Base-by-base conservation (phyloP, 1,140 invertebrate species). In the Ceratitis capitata region DNA sequence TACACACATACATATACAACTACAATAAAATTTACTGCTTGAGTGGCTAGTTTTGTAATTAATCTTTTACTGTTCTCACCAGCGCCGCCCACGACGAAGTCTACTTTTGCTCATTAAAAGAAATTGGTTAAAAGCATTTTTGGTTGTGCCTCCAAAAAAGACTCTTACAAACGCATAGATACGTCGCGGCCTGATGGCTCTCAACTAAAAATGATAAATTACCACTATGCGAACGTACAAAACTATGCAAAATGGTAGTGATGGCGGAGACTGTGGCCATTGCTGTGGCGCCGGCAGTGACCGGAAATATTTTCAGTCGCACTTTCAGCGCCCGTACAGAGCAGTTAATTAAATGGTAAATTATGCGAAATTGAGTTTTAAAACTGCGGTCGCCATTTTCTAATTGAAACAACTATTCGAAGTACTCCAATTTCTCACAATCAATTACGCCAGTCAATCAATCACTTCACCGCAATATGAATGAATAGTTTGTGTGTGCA, bases 311-410 rank as follows among this genome's bases (percentile, higher is more conserved):
- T 61, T 4, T 10, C 23, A 61, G 14, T 3, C 26, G n/a, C 58
- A 61, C 58, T 58, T 29, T 32, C 29, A 26, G 56, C 23, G n/a
- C 6, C 56, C 9, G 5, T 23, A 29, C 10, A 58, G 56, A 58
- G 26, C 6, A 64, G 29, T 35, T 64, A 64, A 64, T 64, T 64
- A 35, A 64, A 64, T 32, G 32, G 32, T 35, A 69, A 69, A 69
- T 69, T 69, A 69, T 69, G 61, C 61, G 35, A 69, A 35, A 69
- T 69, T 69, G 29, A 69, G 61, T 69, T 69, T 69, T 69, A 69
- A 69, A 69, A 69, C 39, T 69, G 61, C 16, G 61, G 61, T 69
- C 61, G 16, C 14, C 32, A 32, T 14, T 69, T 69, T 19, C 29
- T 35, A 69, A 35, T 69, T 35, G 61, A 69, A 39, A 69, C 32